These are phyloP conservation scores for Echiichthys vipera DNA, from an alignment of 2,797 vertebrate species.

Conservation along the genomic window DNA sequence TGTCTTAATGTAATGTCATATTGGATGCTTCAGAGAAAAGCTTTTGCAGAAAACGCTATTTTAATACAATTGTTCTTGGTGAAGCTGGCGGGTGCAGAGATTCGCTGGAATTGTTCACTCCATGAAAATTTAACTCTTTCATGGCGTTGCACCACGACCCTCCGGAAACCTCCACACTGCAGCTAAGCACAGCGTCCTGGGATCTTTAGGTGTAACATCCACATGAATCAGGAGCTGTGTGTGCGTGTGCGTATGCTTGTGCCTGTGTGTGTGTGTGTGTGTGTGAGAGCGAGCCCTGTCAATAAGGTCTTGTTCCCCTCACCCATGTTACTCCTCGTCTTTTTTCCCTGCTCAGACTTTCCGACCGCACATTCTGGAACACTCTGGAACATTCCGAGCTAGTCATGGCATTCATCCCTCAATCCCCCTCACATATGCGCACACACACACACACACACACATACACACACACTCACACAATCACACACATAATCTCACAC, in stretches of 20 bases:
- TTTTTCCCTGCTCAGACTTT: slow-evolving; percentile 89
- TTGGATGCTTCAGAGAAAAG: neutral
- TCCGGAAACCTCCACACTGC: neutral
- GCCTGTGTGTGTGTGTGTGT: slow-evolving; percentile 7
- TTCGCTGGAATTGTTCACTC: slow-evolving; percentile 24
- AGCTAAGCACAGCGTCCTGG: slow-evolving; percentile 8
- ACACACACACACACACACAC: neutral
- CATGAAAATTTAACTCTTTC: slow-evolving; percentile 4
- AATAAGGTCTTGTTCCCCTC: slow-evolving; percentile 91
- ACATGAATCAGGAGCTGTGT: slow-evolving; percentile 37
- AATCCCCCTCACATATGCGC: slow-evolving; percentile 44
- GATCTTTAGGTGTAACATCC: slow-evolving; percentile 42
- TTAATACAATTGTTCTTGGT: neutral
- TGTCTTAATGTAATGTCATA: neutral
- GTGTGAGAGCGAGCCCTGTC: slow-evolving; percentile 75
- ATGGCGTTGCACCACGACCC: slow-evolving; percentile 2
- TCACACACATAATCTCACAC: neutral
- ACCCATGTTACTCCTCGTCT: slow-evolving; percentile 76
- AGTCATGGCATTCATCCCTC: slow-evolving; percentile 86
- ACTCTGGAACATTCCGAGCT: slow-evolving; percentile 91
- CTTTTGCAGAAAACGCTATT: neutral
- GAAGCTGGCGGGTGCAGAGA: neutral
- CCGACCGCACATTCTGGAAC: slow-evolving; percentile 84
- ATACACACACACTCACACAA: no score
- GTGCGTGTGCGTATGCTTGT: slow-evolving; percentile 33